Conservation (phyloP, 2,113 vertebrate genomes). For the Bucco capensis region DNA sequence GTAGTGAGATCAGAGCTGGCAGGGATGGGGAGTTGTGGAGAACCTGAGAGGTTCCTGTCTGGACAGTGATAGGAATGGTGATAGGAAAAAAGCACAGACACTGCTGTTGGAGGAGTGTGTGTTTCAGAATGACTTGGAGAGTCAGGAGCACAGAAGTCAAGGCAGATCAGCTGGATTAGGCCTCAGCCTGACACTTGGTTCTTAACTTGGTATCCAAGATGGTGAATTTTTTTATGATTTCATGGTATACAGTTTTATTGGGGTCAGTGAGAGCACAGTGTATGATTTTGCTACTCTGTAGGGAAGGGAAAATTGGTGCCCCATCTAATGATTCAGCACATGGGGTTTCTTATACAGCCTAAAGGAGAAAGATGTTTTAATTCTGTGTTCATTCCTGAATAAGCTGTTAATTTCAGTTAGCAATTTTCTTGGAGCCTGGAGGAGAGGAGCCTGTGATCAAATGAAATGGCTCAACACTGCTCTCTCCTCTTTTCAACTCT, state of each 20-base stretch:
- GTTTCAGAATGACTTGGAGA: neutral
- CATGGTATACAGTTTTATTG: slow-evolving; percentile 16
- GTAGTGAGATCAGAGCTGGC: neutral
- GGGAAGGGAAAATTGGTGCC: slow-evolving; percentile 9
- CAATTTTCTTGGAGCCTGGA: slow-evolving; percentile 25
- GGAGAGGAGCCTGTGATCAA: slow-evolving; percentile 19
- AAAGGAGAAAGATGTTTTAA: neutral
- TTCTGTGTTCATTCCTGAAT: slow-evolving; percentile 27
- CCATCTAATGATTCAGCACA: slow-evolving; percentile 45
- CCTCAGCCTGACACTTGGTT: neutral
- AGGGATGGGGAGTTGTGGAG: neutral
- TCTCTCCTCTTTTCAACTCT: neutral
- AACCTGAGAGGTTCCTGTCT: neutral
- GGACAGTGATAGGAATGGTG: neutral
- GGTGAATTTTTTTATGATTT: neutral
- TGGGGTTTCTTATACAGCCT: slow-evolving; percentile 19
- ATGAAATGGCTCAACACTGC: neutral
- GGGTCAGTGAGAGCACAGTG: slow-evolving; percentile 35
- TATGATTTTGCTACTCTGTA: slow-evolving; percentile 15
- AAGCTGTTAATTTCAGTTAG: slow-evolving; percentile 50
- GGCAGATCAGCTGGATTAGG: neutral
- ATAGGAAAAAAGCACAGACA: accelerated
- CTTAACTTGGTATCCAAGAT: neutral
- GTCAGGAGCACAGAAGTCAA: neutral
- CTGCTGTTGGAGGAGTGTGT: neutral